Evolutionary conservation across 2,113 vertebrate species (phyloP).

Genomic region (Copsychus sechellarum): DNA sequence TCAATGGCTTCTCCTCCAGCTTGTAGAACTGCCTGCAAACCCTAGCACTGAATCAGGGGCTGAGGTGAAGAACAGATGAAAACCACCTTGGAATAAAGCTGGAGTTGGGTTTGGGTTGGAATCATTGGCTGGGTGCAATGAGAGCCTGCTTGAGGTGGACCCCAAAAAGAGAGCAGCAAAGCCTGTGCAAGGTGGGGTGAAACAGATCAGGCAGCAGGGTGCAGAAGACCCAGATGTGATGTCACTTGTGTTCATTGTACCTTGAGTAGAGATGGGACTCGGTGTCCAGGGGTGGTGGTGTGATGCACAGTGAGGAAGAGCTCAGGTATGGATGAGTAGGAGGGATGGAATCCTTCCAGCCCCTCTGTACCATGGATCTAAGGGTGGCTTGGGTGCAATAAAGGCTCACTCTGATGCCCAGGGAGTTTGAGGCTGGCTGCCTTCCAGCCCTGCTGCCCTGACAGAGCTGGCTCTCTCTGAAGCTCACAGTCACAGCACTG

Average conservation of each 20-base stretch:
- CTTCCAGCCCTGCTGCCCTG: neutral
- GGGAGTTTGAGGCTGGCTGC: neutral
- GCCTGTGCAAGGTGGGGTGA: neutral
- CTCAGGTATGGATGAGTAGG: accelerated
- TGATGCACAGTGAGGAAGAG: neutral
- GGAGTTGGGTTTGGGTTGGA: neutral
- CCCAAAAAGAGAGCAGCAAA: neutral
- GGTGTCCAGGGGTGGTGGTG: neutral
- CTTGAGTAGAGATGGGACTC: accelerated
- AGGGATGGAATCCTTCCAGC: neutral
- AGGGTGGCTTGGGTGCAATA: neutral
- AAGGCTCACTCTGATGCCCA: too few relatives aligned
- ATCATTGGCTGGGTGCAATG: neutral
- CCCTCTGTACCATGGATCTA: accelerated
- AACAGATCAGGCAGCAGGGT: too few relatives aligned
- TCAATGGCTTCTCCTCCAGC: neutral
- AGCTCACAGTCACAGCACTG: neutral
- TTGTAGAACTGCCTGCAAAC: neutral
- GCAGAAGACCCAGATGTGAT: neutral
- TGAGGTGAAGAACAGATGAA: neutral
- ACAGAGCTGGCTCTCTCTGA: neutral
- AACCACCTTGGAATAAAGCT: neutral
- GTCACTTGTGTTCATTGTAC: neutral
- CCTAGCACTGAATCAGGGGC: neutral
- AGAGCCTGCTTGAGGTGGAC: neutral